Percentiles rank a stretch among this genome's conserved stretches.
Evolutionary conservation across 1,140 invertebrate species (phyloP).

Genomic region (Tetragonula clypearis): DNA sequence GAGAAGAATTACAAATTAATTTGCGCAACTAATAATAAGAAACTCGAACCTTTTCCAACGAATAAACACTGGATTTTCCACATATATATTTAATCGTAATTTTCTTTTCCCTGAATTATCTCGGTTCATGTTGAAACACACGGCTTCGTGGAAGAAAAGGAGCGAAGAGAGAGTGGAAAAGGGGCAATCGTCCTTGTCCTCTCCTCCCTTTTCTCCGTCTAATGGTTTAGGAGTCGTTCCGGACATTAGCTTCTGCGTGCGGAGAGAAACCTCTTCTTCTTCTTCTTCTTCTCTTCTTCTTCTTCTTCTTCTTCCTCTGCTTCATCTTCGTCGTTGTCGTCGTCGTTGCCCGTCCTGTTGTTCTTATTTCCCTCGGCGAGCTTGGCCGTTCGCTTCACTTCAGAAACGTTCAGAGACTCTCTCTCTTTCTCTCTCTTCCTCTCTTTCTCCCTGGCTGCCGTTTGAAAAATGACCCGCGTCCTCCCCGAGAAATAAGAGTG

Average conservation of each 20-base stretch:
- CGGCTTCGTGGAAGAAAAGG: not conserved
- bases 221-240: slow-evolving; percentile 79
- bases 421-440: not conserved
- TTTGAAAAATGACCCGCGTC: slow-evolving; percentile 77
- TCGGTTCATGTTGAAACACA: slow-evolving; percentile 21
- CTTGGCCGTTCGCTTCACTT: slow-evolving; percentile 20
- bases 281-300: slow-evolving; percentile 30
- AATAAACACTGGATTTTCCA: not conserved
- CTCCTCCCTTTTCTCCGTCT: slow-evolving; percentile 58
- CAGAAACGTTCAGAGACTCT: slow-evolving; percentile 26
- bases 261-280: slow-evolving; percentile 53
- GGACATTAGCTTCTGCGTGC: slow-evolving; percentile 78
- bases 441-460: slow-evolving; percentile 59
- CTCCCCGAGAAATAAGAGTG: slow-evolving; percentile 74
- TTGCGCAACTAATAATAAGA: too few relatives aligned
- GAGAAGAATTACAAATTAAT: too few relatives aligned
- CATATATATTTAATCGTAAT: not conserved
- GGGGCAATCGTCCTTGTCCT: slow-evolving; percentile 41
- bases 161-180: slow-evolving; percentile 36
- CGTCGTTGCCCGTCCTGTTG: slow-evolving; percentile 37
- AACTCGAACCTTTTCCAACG: not conserved
- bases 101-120: not conserved
- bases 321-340: slow-evolving; percentile 34
- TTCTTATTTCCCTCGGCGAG: slow-evolving; percentile 24
- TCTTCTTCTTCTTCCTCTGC: slow-evolving; percentile 31